Base-by-base conservation (phyloP, 1,140 invertebrate species). In the Monomorium pharaonis region DNA sequence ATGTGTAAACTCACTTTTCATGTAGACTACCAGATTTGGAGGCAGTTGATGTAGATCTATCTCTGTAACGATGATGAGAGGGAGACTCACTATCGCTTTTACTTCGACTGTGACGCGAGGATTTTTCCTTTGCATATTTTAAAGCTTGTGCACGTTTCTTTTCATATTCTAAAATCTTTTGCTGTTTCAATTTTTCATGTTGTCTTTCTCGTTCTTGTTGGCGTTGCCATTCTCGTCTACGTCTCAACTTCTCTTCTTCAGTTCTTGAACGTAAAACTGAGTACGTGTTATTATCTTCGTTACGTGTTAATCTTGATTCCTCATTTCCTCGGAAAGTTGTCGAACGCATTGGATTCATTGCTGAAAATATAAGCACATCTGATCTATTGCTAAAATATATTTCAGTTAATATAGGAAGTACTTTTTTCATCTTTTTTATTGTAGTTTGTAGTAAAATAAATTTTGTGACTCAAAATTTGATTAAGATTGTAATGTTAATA, bases 161-260 rank as follows among this genome's bases (percentile, higher is more conserved):
- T 51, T 91, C 90, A 47, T 72, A 91, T 7, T 91, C 80, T 60
- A 42, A 21, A 62, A 91, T 91, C 49, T 58, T 91, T 65, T 85
- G 83, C 18, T 49, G n/a, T 18, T 91, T 91, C 12, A 89, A 76
- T 30, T 10, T 83, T 56, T 91, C 88, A n/a, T 89, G 90, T 51
- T 85, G 18, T 3, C 54, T 76, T n/a, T 76, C 49, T 10, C 10
- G 18, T 27, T 91, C 77, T 84, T 89, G 87, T 10, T 91, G 81
- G 9, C 72, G 77, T 27, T 21, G 33, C 90, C 90, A 91, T 65
- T 89, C 60, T 18, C 56, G 75, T 65, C 90, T 85, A 30, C 86
- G 87, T 3, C 51, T 87, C n/a, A n/a, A 14, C 14, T 44, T 70
- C 27, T 91, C 88, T 58, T 88, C 89, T 60, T 85, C 81, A 0